Conservation (phyloP, 1,140 invertebrate genomes). For the Holotrichia oblita region DNA sequence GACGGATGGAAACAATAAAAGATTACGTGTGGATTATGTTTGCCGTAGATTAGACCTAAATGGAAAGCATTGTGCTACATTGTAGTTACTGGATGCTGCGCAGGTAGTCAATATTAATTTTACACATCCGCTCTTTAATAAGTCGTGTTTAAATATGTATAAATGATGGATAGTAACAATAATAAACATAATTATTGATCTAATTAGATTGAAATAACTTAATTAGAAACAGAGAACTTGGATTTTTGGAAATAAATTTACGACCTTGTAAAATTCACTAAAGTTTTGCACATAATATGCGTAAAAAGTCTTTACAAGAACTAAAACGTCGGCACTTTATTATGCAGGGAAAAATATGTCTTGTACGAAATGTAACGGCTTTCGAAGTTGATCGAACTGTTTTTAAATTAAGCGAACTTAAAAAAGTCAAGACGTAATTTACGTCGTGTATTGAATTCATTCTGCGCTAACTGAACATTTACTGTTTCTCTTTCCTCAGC, state of each 20-base stretch:
- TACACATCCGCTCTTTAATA: constrained; percentile 14
- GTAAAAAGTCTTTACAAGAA: not conserved
- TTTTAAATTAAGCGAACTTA: constrained; percentile 1
- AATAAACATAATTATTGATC: not conserved
- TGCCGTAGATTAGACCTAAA: constrained; percentile 14
- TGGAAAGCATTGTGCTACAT: constrained; percentile 2
- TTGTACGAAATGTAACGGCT: not conserved
- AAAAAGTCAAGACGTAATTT: constrained; percentile 8
- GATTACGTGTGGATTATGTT: constrained; percentile 26
- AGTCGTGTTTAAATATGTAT: not conserved
- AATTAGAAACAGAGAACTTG: too few relatives aligned
- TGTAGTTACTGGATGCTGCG: not conserved
- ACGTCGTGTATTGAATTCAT: not conserved
- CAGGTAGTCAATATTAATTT: not conserved
- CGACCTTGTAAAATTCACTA: too few relatives aligned
- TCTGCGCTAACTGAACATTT: not conserved
- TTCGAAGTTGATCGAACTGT: not conserved
- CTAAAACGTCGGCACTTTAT: not conserved
- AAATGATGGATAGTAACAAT: not conserved
- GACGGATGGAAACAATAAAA: constrained; percentile 35
- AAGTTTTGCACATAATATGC: not conserved
- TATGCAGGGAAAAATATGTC: not conserved
- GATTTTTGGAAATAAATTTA: too few relatives aligned
- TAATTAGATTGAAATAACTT: too few relatives aligned
- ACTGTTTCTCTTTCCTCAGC: not conserved